phyloP scores from a whole-genome alignment of 2,797 vertebrate genomes.

The Nannoperca obscura region DNA sequence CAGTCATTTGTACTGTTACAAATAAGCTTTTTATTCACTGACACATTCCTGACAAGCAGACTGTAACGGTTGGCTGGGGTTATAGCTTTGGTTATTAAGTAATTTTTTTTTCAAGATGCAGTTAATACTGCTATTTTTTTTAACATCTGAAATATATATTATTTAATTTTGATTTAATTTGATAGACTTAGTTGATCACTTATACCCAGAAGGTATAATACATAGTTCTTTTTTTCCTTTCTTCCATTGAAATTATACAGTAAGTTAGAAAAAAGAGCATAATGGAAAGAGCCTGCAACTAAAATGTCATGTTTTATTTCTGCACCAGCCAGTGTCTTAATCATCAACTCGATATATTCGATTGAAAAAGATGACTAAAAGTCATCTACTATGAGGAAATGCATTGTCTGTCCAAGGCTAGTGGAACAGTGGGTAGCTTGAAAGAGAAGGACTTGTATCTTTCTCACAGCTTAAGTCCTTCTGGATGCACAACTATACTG shows the following conservation, averaged over 20 bases:
- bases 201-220: constrained; percentile 12
- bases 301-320: constrained; percentile 17
- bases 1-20: constrained; percentile 53
- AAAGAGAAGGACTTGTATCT: neutral
- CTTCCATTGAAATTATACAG: constrained; percentile 21
- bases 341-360: neutral
- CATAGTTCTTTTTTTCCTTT: neutral
- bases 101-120: constrained; percentile 16
- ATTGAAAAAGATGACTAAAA: neutral
- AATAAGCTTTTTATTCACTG: constrained; percentile 48
- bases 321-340: neutral
- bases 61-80: constrained; percentile 22
- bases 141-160: constrained; percentile 18
- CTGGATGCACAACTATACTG: neutral
- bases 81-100: constrained; percentile 13
- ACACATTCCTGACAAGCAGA: constrained; percentile 48
- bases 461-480: neutral
- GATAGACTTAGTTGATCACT: constrained; percentile 25
- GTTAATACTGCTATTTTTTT: constrained; percentile 21
- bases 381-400: neutral
- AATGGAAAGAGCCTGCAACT: constrained; percentile 6
- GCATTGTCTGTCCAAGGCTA: neutral
- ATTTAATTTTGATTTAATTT: constrained; percentile 39
- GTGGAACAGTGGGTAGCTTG: neutral
- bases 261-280: constrained; percentile 10